Conservation (phyloP, 64 coral and sea anemone species). For the Exaiptasia diaphana region DNA sequence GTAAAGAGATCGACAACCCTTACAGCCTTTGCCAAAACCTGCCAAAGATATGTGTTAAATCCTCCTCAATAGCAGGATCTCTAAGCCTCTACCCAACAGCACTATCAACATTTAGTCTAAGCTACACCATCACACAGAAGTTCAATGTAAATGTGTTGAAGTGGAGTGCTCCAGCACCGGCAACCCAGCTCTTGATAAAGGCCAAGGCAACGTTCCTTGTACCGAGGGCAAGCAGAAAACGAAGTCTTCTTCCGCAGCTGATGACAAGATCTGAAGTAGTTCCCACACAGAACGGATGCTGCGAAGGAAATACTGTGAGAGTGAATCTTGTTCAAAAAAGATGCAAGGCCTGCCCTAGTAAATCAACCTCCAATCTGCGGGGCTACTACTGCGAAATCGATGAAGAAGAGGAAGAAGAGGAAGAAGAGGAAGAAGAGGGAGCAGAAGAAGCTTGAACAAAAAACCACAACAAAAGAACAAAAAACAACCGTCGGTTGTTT, state of each 20-base stretch:
- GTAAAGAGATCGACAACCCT: constrained; percentile 1
- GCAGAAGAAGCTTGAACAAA: too few relatives aligned
- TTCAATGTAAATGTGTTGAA: neutral
- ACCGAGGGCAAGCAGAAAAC: neutral
- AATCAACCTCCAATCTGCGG: neutral
- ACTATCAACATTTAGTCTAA: neutral
- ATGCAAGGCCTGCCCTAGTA: neutral
- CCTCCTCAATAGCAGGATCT: too few relatives aligned
- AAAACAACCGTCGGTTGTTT: too few relatives aligned
- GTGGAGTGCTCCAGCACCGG: too few relatives aligned
- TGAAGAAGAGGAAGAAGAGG: neutral
- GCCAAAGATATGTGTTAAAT: constrained; percentile 6
- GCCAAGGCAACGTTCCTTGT: neutral
- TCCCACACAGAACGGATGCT: neutral
- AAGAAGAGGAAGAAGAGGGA: neutral
- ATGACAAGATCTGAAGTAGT: neutral
- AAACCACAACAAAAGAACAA: too few relatives aligned
- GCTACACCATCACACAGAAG: neutral
- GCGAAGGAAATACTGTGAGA: neutral
- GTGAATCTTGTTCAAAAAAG: neutral
- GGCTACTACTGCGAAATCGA: constrained; percentile 14
- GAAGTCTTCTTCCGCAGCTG: neutral
- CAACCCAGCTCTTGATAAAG: too few relatives aligned
- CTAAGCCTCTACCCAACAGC: too few relatives aligned
- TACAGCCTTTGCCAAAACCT: constrained; percentile 18